Percentiles rank a stretch among this genome's conserved stretches.
phyloP scores from a whole-genome alignment of 2,888 invertebrate species.

The Diaphora mendica region DNA sequence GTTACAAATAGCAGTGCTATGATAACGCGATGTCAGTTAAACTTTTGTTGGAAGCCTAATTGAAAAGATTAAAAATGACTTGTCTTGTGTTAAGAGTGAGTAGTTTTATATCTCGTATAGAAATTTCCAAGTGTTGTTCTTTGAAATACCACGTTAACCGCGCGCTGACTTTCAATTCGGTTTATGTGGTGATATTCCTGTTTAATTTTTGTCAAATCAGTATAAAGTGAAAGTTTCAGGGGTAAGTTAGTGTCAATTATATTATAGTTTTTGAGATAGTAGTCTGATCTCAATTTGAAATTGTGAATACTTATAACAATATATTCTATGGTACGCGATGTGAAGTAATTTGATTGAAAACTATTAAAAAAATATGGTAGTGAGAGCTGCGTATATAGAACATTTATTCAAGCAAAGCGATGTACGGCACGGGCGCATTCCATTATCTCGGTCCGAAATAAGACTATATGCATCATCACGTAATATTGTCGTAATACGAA shows the following conservation, averaged over 20 bases:
- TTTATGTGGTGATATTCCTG: slow-evolving; percentile 17
- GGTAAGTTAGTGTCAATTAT: slow-evolving; percentile 30
- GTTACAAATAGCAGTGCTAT: slow-evolving; percentile 52
- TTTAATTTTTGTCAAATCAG: slow-evolving; percentile 26
- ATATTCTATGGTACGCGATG: neutral
- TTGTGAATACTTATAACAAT: slow-evolving; percentile 8
- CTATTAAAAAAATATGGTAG: no score
- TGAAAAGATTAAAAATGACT: slow-evolving; percentile 67
- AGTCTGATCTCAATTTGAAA: no score
- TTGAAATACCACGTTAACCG: slow-evolving; percentile 18
- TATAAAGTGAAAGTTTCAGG: slow-evolving; percentile 29
- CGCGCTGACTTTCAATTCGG: slow-evolving; percentile 22
- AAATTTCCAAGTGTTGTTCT: slow-evolving; percentile 14
- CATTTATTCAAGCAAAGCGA: slow-evolving; percentile 3
- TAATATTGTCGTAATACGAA: neutral
- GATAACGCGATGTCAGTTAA: slow-evolving; percentile 45
- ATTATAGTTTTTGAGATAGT: no score
- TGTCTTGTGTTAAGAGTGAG: slow-evolving; percentile 71
- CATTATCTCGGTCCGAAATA: neutral
- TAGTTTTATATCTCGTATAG: slow-evolving; percentile 48
- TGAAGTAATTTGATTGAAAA: slow-evolving; percentile 13
- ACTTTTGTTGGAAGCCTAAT: slow-evolving; percentile 53
- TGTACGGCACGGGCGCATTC: neutral
- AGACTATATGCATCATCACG: neutral
- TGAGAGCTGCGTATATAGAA: neutral